Evolutionary conservation across 2,888 invertebrate genomes (phyloP).

Genomic region (Sinopyrophorus schimmeli): DNA sequence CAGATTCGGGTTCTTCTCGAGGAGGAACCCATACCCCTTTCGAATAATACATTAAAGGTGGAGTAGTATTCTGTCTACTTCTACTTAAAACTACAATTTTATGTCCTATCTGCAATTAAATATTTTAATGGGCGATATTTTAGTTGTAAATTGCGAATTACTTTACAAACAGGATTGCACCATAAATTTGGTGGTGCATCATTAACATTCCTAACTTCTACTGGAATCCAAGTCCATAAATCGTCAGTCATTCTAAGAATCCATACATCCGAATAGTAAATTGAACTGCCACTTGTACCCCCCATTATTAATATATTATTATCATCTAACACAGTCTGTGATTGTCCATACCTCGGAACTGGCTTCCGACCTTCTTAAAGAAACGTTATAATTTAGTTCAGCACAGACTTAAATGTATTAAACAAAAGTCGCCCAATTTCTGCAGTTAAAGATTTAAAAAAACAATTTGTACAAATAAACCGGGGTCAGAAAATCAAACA

Average conservation of each 20-base stretch:
- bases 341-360: slow-evolving; percentile 81
- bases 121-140: slow-evolving; percentile 7
- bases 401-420: no score
- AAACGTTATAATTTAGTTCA: no score
- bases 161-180: slow-evolving; percentile 91
- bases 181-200: slow-evolving; percentile 86
- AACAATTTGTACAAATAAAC: no score
- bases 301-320: slow-evolving; percentile 80
- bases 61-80: slow-evolving; percentile 60
- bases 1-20: slow-evolving; percentile 53
- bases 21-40: slow-evolving; percentile 58
- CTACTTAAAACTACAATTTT: slow-evolving; percentile 76
- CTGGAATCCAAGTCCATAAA: slow-evolving; percentile 74
- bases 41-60: slow-evolving; percentile 62
- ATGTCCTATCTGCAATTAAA: slow-evolving; percentile 57
- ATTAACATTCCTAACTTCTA: slow-evolving; percentile 75
- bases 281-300: slow-evolving; percentile 85
- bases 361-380: slow-evolving; percentile 41
- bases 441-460: no score
- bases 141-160: slow-evolving; percentile 43
- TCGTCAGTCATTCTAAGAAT: slow-evolving; percentile 72
- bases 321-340: slow-evolving; percentile 81
- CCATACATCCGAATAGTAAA: slow-evolving; percentile 91
- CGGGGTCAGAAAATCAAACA: no score
- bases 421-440: no score